Base-by-base conservation (phyloP, 30 jellyfish, hydroid and myxozoan species). In the Aurelia aurita complex sp. Pacific region DNA sequence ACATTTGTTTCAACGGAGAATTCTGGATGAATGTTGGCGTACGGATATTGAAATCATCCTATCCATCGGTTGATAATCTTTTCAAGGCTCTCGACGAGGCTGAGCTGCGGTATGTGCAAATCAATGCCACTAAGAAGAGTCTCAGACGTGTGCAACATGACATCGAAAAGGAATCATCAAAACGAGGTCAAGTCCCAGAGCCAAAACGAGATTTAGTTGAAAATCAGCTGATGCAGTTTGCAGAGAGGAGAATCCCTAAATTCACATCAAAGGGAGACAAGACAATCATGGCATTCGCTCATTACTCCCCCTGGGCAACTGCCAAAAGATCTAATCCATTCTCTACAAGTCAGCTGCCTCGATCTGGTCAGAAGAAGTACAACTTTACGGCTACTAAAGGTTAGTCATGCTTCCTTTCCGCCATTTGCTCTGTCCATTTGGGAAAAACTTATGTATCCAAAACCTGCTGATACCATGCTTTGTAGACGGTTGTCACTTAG, bases 291-390 rank as follows among this genome's bases (percentile, higher is more conserved):
- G 88, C 78, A 18, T 79, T 79, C 19, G 59, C 17, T 1, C 79
- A 79, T 64, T 79, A 79, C 67, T 79, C 88, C 2, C 88, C 88
- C 8, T 79, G 88, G 88, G 88, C 88, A 12, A 33, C 46, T 33
- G 79, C 77, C 0, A 79, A 50, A 38, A 64, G 79, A 66, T 79
- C 79, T 0, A 10, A 79, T 36, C 55, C 53, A 2, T 79, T 64
- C 57, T 46, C 57, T 13, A 46, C 57, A 46, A 46, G 57, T 46
- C 57, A 46, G 14, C 11, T 46, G 57, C 57, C 57, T 46, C 57
- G 8, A 6, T 0, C 57, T 46, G 57, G 57, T 1, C 57, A 46
- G 57, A 46, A 46, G 8, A 46, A 46, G 57, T 46, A 46, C 57
- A 46, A 46, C 57, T 46, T 46, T 46, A 46, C 57, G 57, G 57